phyloP scores from a whole-genome alignment of 2,113 vertebrate genomes.

The Chionomys nivalis region DNA sequence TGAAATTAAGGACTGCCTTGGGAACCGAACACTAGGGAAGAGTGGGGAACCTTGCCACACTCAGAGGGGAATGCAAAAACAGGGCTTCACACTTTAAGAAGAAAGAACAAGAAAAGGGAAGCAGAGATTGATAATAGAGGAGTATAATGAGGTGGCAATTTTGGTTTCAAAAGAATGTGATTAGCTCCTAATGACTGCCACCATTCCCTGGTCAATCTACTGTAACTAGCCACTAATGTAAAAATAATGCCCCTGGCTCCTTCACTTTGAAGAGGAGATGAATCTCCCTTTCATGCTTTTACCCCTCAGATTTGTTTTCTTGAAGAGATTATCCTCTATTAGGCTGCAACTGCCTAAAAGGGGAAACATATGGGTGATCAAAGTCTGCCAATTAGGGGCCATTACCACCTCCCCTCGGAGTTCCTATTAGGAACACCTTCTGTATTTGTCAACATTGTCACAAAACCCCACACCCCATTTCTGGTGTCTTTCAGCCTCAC shows the following conservation, averaged over 20 bases:
- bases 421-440: slow-evolving; percentile 49
- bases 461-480: neutral
- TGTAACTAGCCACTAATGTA: slow-evolving; percentile 81
- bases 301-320: slow-evolving; percentile 64
- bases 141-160: slow-evolving; percentile 72
- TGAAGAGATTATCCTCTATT: slow-evolving; percentile 83
- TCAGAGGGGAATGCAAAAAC: slow-evolving; percentile 54
- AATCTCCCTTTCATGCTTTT: slow-evolving; percentile 77
- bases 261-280: slow-evolving; percentile 85
- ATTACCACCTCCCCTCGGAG: slow-evolving; percentile 79
- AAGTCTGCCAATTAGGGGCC: slow-evolving; percentile 84
- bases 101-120: slow-evolving; percentile 34
- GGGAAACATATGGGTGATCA: slow-evolving; percentile 85
- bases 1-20: neutral
- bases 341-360: slow-evolving; percentile 78
- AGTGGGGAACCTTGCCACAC: slow-evolving; percentile 16
- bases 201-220: slow-evolving; percentile 85
- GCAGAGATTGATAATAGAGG: slow-evolving; percentile 70
- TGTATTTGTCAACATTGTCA: slow-evolving; percentile 59
- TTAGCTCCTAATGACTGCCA: slow-evolving; percentile 83
- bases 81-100: slow-evolving; percentile 8
- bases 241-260: slow-evolving; percentile 82
- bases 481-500: slow-evolving; percentile 37
- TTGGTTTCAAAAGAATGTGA: slow-evolving; percentile 78
- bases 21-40: slow-evolving; percentile 16